These are phyloP conservation scores for Vireo altiloquus DNA, from an alignment of 2,113 vertebrate genomes.

Conservation along the genomic window DNA sequence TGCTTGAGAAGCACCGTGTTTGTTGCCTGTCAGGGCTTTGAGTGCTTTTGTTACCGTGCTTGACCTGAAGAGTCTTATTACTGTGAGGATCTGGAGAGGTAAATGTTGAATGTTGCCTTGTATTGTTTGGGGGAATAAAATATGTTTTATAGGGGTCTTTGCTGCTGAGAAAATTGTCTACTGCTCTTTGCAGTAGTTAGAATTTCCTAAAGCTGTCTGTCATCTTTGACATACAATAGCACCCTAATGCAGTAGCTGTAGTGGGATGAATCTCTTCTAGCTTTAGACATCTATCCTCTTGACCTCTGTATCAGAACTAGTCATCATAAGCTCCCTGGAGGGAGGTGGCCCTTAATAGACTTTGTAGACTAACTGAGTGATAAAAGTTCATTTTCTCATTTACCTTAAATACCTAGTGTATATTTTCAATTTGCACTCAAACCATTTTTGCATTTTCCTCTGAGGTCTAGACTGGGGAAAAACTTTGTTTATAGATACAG, in stretches of 20 bases:
- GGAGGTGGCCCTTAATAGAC: not conserved
- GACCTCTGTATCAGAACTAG: not conserved
- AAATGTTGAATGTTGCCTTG: not conserved
- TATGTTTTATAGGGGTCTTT: not conserved
- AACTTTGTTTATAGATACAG: not conserved
- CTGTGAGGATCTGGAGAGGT: not conserved
- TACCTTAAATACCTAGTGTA: not conserved
- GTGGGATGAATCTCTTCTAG: not conserved
- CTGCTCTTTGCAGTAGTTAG: not conserved
- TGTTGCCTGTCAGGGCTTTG: not conserved
- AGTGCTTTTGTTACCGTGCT: not conserved
- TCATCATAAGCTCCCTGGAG: not conserved
- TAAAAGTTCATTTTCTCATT: not conserved
- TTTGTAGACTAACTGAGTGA: not conserved
- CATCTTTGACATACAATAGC: not conserved
- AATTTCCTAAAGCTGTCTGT: conserved; percentile 24
- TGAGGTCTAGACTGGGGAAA: not conserved
- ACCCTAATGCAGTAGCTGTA: not conserved
- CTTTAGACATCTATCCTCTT: not conserved
- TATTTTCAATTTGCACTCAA: not conserved
- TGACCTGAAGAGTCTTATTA: not conserved
- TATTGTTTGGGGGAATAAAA: not conserved
- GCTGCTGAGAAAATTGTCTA: not conserved
- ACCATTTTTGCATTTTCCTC: not conserved
- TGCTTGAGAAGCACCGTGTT: not conserved